phyloP scores from a whole-genome alignment of 2,797 vertebrate genomes.

The Sarcoramphus papa region DNA sequence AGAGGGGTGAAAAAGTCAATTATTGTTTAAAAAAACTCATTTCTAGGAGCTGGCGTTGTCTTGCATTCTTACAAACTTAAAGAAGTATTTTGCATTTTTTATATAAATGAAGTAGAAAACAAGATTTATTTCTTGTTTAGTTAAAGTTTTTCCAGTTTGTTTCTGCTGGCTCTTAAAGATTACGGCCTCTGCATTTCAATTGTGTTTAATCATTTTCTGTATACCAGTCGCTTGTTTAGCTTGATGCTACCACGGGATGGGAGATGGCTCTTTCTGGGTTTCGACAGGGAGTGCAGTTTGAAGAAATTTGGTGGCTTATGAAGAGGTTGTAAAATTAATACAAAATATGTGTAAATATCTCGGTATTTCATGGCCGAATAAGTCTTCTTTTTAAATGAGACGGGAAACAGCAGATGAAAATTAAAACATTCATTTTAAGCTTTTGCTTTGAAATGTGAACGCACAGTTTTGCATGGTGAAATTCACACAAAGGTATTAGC shows the following conservation, averaged over 20 bases:
- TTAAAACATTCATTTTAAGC: background rate
- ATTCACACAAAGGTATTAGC: background rate
- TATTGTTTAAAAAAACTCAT: background rate
- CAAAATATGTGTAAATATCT: background rate
- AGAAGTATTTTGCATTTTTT: background rate
- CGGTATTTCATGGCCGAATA: background rate
- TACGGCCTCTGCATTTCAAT: background rate
- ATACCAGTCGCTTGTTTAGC: background rate
- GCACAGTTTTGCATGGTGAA: background rate
- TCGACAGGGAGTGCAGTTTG: no score
- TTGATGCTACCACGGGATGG: fast-evolving
- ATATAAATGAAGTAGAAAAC: background rate
- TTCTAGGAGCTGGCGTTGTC: background rate
- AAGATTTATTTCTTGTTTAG: background rate
- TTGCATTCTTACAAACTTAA: fast-evolving
- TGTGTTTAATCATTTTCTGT: fast-evolving
- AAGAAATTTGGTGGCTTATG: background rate
- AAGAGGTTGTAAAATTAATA: background rate
- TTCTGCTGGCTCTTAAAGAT: background rate
- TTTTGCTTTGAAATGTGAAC: background rate
- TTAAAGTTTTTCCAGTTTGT: background rate
- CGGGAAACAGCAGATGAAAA: background rate
- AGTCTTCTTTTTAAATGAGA: background rate
- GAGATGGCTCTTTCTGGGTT: background rate
- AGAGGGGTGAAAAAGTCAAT: background rate